Evolutionary conservation across 2,888 invertebrate genomes (phyloP).

Genomic region (Malachius bipustulatus): DNA sequence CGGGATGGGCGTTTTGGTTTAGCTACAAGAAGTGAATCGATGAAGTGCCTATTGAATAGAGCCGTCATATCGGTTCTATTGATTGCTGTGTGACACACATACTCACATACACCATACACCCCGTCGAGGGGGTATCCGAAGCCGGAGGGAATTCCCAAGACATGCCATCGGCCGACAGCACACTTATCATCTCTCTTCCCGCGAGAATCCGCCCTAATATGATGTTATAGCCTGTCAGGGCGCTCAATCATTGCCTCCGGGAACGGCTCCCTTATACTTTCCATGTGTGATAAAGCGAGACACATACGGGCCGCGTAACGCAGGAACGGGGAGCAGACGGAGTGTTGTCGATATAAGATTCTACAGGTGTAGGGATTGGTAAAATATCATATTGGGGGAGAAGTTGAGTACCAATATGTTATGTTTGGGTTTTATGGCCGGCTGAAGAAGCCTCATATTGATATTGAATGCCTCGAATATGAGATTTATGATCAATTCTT

Average conservation of each 20-base stretch:
- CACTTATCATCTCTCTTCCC: constrained; percentile 37
- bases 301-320: background rate
- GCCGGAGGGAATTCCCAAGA: constrained; percentile 30
- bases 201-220: constrained; percentile 33
- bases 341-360: constrained; percentile 24
- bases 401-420: constrained; percentile 32
- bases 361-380: constrained; percentile 34
- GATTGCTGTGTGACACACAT: no score
- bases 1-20: no score
- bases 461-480: constrained; percentile 28
- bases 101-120: no score
- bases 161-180: constrained; percentile 30
- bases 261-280: background rate
- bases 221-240: constrained; percentile 38
- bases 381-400: constrained; percentile 35
- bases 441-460: constrained; percentile 32
- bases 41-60: no score
- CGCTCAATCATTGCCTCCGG: constrained; percentile 36
- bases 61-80: no score
- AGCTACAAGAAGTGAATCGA: no score
- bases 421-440: constrained; percentile 32
- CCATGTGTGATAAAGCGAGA: background rate
- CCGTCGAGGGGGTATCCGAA: no score
- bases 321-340: background rate
- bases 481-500: constrained; percentile 24